Evolutionary conservation across 2,888 invertebrate species (phyloP).

Genomic region (Meteorus cinctellus): DNA sequence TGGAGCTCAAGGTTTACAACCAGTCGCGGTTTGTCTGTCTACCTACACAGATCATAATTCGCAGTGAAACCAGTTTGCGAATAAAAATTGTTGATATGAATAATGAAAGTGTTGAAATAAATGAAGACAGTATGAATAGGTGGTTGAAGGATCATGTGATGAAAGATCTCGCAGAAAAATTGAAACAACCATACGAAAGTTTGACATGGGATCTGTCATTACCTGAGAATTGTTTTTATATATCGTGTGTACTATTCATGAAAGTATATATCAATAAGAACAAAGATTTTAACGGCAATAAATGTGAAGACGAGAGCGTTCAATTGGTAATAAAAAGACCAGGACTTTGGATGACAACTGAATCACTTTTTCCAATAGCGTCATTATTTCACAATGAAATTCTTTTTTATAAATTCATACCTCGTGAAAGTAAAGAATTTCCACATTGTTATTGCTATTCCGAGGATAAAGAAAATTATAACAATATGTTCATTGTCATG

Average conservation of each 20-base stretch:
- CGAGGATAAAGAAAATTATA: conserved; percentile 43
- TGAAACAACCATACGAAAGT: conserved; percentile 43
- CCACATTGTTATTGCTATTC: conserved; percentile 46
- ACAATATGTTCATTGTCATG: conserved; percentile 54
- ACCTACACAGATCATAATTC: not conserved
- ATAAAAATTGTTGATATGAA: not conserved
- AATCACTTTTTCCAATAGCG: not conserved
- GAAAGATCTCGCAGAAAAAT: conserved; percentile 37
- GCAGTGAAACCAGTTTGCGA: not conserved
- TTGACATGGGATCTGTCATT: conserved; percentile 47
- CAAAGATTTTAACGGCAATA: not conserved
- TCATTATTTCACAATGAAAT: conserved; percentile 65
- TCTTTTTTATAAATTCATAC: conserved; percentile 60
- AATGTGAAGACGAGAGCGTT: conserved; percentile 10
- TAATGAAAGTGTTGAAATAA: not conserved
- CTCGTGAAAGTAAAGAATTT: conserved; percentile 35
- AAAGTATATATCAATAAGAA: conserved; percentile 44
- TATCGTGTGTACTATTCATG: conserved; percentile 55
- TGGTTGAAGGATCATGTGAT: conserved; percentile 51
- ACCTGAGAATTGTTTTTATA: conserved; percentile 50
- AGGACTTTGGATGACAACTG: not conserved
- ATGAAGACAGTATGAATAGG: conserved; percentile 32
- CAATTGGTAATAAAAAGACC: conserved; percentile 56
- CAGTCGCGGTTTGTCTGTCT: conserved; percentile 9
- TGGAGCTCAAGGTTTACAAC: not conserved